A percentile compares a stretch with the other conserved stretches of the same genome.
These are phyloP conservation scores for Alectoris magna DNA, from an alignment of 2,797 vertebrate species.

Conservation along the genomic window DNA sequence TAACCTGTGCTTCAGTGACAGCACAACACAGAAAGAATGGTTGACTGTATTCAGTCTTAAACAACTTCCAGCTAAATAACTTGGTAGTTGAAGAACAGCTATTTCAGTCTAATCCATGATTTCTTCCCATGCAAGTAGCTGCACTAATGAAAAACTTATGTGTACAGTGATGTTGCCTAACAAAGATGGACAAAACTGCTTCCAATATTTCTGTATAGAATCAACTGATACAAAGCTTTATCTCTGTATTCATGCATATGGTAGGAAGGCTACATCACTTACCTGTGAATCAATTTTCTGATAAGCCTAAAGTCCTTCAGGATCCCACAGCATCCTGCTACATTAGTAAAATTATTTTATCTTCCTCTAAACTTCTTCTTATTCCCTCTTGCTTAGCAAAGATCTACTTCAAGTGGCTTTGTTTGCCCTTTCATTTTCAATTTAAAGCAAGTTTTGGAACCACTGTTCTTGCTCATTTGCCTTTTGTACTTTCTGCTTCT, in stretches of 20 bases:
- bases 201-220: neutral
- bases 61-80: neutral
- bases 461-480: neutral
- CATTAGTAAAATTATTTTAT: neutral
- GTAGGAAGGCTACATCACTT: neutral
- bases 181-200: neutral
- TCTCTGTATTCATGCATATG: neutral
- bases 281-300: neutral
- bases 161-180: neutral
- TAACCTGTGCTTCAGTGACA: neutral
- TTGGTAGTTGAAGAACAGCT: neutral
- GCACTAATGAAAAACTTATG: neutral
- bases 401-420: neutral
- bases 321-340: neutral
- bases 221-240: neutral
- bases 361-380: neutral
- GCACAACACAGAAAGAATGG: neutral
- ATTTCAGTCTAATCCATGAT: neutral
- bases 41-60: neutral
- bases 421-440: neutral
- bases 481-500: neutral
- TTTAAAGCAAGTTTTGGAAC: neutral
- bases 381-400: neutral
- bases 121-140: slow-evolving; percentile 3
- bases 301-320: neutral